Evolutionary conservation across 2,888 invertebrate genomes (phyloP).

Genomic region (Ormyrus nitidulus): DNA sequence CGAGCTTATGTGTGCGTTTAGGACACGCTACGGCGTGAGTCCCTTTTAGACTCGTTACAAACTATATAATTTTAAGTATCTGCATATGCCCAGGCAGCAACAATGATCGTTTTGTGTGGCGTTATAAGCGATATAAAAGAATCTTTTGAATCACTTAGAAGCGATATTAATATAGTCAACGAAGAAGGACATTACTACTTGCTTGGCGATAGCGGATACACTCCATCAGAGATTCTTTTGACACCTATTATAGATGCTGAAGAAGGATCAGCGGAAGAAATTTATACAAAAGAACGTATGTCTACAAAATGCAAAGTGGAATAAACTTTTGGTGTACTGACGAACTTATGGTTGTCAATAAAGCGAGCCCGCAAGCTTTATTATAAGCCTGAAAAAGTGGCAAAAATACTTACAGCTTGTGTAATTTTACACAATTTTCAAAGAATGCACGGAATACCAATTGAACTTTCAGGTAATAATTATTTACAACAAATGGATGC

Average conservation of each 20-base stretch:
- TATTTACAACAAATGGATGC: neutral
- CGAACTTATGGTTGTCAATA: neutral
- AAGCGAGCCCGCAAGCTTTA: neutral
- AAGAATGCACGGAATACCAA: neutral
- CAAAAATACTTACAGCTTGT: constrained; percentile 10
- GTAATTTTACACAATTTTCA: constrained; percentile 27
- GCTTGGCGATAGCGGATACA: constrained; percentile 11
- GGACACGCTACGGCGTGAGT: too few relatives aligned
- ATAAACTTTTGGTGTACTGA: neutral
- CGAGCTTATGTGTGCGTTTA: too few relatives aligned
- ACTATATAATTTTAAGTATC: constrained; percentile 7
- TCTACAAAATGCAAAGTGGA: constrained; percentile 14
- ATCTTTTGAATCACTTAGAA: constrained; percentile 1
- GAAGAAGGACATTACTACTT: neutral
- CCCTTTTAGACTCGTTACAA: neutral
- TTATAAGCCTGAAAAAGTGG: neutral
- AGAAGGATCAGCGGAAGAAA: neutral
- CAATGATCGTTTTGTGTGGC: constrained; percentile 5
- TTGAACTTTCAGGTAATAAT: neutral
- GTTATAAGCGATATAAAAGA: neutral
- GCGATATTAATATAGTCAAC: neutral
- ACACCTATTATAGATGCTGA: neutral
- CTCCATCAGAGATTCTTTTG: neutral
- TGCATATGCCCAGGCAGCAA: constrained; percentile 9
- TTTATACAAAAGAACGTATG: neutral